A percentile compares a stretch with the other conserved stretches of the same genome.
These are phyloP conservation scores for Prinia subflava DNA, from an alignment of 2,113 vertebrate species.

Conservation along the genomic window DNA sequence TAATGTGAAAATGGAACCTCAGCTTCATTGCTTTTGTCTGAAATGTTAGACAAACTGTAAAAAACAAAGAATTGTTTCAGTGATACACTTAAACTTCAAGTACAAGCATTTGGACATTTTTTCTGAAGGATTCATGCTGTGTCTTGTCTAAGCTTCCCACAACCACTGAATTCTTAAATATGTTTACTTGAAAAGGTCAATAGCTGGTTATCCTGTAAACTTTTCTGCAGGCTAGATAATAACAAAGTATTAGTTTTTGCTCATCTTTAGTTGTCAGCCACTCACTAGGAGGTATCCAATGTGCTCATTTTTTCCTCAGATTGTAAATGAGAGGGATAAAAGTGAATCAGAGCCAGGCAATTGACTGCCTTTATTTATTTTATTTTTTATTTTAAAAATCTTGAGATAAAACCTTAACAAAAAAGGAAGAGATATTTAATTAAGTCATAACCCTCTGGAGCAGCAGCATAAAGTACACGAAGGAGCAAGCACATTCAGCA, in stretches of 20 bases:
- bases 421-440: conserved; percentile 42
- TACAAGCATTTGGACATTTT: conserved; percentile 23
- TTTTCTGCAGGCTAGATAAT: conserved; percentile 58
- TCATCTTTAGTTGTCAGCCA: conserved; percentile 50
- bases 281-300: conserved; percentile 18
- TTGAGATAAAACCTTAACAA: conserved; percentile 22
- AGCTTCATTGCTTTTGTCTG: not conserved
- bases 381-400: not conserved
- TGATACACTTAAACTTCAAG: conserved; percentile 29
- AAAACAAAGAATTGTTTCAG: conserved; percentile 9
- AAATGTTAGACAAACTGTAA: conserved; percentile 21
- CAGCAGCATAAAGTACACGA: not conserved
- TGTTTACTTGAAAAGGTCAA: conserved; percentile 61
- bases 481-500: not conserved
- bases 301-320: conserved; percentile 4
- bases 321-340: conserved; percentile 46
- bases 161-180: conserved; percentile 58
- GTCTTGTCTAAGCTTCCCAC: conserved; percentile 12
- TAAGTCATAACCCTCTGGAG: conserved; percentile 31
- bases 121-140: conserved; percentile 32
- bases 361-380: not conserved
- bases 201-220: conserved; percentile 51
- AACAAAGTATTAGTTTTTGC: conserved; percentile 56
- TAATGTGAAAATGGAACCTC: not conserved
- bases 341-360: conserved; percentile 23